Conservation (phyloP, 1,140 invertebrate genomes). For the Homarus americanus region DNA sequence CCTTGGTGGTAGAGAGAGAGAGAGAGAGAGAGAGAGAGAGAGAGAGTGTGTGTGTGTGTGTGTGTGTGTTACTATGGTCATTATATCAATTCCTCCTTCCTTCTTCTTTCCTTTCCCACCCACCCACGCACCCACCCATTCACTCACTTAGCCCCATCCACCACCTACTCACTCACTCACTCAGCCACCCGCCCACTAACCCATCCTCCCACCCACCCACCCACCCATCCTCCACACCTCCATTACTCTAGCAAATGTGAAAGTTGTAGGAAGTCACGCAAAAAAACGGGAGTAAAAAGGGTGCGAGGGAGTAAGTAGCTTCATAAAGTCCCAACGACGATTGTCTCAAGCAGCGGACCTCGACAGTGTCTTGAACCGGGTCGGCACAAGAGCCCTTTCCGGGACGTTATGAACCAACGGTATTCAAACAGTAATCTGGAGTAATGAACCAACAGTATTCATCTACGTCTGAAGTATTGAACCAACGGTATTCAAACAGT, state of each 20-base stretch:
- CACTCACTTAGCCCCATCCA: not conserved
- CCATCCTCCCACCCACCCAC: not conserved
- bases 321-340: conserved; percentile 38
- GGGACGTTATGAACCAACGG: not conserved
- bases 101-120: too few relatives aligned
- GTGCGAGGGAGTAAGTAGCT: conserved; percentile 27
- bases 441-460: not conserved
- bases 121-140: too few relatives aligned
- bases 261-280: conserved; percentile 46
- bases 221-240: conserved; percentile 4
- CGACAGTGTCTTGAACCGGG: conserved; percentile 6
- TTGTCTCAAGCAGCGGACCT: conserved; percentile 32
- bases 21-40: not conserved
- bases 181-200: conserved; percentile 5
- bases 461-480: not conserved
- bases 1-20: conserved; percentile 33
- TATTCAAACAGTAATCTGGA: not conserved
- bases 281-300: conserved; percentile 37
- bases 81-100: conserved; percentile 26
- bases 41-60: too few relatives aligned
- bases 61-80: conserved; percentile 12
- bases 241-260: conserved; percentile 59
- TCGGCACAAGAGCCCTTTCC: not conserved
- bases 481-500: not conserved
- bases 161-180: not conserved